Evolutionary conservation across 2,797 vertebrate genomes (phyloP).

Genomic region (Epinephelus coioides): DNA sequence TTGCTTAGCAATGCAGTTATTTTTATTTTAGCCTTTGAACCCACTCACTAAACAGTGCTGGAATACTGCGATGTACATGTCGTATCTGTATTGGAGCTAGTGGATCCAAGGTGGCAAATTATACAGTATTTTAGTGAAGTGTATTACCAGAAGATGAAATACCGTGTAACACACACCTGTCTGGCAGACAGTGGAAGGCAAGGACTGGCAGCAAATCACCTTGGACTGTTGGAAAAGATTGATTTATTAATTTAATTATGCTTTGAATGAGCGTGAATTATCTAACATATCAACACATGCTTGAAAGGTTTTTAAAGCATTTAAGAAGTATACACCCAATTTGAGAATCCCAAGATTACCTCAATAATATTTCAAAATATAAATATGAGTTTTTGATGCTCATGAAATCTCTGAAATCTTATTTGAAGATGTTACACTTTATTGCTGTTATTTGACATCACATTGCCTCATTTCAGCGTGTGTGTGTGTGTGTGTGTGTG

Average conservation of each 20-base stretch:
- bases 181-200: neutral
- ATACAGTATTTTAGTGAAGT: neutral
- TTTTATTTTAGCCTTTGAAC: neutral
- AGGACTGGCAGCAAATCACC: neutral
- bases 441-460: constrained; percentile 78
- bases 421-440: constrained; percentile 76
- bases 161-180: neutral
- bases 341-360: constrained; percentile 24
- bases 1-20: neutral
- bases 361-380: constrained; percentile 30
- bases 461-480: constrained; percentile 79
- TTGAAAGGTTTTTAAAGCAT: constrained; percentile 21
- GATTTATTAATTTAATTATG: neutral
- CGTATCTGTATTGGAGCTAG: neutral
- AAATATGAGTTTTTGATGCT: constrained; percentile 44
- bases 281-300: neutral
- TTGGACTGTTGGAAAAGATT: neutral
- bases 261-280: constrained; percentile 8
- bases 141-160: constrained; percentile 7
- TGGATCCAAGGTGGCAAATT: constrained; percentile 1
- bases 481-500: constrained; percentile 68
- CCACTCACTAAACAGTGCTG: neutral
- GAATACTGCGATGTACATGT: neutral
- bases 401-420: constrained; percentile 55
- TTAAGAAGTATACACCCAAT: constrained; percentile 12